A percentile compares a stretch with the other conserved stretches of the same genome.
phyloP scores from a whole-genome alignment of 2,113 vertebrate species.

The Pedetes capensis region DNA sequence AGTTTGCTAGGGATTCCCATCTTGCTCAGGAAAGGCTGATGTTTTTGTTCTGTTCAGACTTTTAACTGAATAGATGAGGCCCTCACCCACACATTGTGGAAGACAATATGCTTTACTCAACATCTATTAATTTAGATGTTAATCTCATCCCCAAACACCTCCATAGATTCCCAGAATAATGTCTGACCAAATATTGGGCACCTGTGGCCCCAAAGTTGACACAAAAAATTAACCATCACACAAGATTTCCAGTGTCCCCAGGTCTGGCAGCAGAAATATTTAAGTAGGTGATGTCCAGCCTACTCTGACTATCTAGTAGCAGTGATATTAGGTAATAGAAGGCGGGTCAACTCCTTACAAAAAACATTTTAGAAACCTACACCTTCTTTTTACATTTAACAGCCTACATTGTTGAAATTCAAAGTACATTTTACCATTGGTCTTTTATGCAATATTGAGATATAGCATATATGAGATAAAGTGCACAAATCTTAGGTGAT shows the following conservation, averaged over 20 bases:
- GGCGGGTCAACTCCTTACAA: neutral
- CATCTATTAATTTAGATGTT: no score
- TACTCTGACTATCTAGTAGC: neutral
- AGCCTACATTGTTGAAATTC: neutral
- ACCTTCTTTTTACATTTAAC: neutral
- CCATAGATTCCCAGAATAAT: no score
- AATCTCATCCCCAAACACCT: no score
- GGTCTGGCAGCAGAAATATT: neutral
- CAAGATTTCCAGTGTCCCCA: neutral
- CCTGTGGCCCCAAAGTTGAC: neutral
- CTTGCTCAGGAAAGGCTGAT: neutral
- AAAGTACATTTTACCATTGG: neutral
- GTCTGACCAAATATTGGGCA: neutral
- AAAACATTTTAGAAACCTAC: neutral
- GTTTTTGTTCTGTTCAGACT: no score
- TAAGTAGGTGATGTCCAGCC: neutral
- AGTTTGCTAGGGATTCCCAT: neutral
- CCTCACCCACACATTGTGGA: neutral
- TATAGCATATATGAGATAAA: neutral
- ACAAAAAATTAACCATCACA: neutral
- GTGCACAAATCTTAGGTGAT: neutral
- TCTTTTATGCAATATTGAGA: neutral
- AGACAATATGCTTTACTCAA: neutral
- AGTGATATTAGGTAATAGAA: neutral
- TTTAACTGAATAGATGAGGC: no score